Conservation (phyloP, 1,140 invertebrate species). For the Bombyx mandarina region DNA sequence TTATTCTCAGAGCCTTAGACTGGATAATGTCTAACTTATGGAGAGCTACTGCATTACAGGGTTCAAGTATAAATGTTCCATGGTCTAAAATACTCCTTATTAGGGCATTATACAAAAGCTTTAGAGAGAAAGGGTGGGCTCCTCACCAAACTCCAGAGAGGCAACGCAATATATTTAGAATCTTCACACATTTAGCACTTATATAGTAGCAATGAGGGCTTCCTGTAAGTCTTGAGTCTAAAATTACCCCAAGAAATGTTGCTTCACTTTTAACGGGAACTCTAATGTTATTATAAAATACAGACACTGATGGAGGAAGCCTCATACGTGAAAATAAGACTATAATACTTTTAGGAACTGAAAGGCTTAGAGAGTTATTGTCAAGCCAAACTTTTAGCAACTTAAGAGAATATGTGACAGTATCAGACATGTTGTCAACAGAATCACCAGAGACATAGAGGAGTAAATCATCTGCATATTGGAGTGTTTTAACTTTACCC, state of each 20-base stretch:
- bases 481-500: no score
- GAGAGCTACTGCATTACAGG: not conserved
- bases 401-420: no score
- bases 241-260: slow-evolving; percentile 6
- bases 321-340: no score
- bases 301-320: no score
- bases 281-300: not conserved
- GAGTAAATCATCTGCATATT: no score
- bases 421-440: no score
- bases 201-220: slow-evolving; percentile 1
- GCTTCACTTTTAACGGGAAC: slow-evolving; percentile 5
- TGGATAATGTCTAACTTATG: no score
- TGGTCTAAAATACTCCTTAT: slow-evolving; percentile 1
- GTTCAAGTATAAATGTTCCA: not conserved
- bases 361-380: no score
- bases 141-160: slow-evolving; percentile 15
- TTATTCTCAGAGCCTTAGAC: no score
- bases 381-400: no score
- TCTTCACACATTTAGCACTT: not conserved
- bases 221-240: slow-evolving; percentile 3
- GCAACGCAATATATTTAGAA: slow-evolving; percentile 1
- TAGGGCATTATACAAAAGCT: slow-evolving; percentile 3
- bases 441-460: no score
- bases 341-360: no score
- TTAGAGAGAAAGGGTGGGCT: slow-evolving; percentile 2